These are phyloP conservation scores for Eugnorisma glareosa DNA, from an alignment of 2,888 invertebrate genomes.

Conservation along the genomic window DNA sequence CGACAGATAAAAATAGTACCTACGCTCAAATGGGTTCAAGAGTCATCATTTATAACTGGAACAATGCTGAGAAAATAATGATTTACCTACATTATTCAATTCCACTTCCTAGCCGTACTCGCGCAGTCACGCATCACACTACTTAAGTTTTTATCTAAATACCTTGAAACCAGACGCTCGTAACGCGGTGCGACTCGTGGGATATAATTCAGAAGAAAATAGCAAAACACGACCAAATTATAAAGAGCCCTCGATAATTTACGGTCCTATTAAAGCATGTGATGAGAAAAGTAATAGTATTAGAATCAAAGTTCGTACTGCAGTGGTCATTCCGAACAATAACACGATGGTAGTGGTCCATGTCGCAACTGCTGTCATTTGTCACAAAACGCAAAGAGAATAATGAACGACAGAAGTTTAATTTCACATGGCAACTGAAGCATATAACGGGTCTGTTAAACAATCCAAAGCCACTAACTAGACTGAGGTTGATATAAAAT, in stretches of 20 bases:
- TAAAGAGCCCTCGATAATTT: slow-evolving; percentile 44
- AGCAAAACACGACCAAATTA: slow-evolving; percentile 50
- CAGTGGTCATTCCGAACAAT: slow-evolving; percentile 55
- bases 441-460: neutral
- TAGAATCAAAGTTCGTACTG: slow-evolving; percentile 56
- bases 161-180: slow-evolving; percentile 70
- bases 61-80: slow-evolving; percentile 63
- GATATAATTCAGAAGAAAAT: slow-evolving; percentile 61
- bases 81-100: slow-evolving; percentile 59
- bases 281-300: slow-evolving; percentile 48
- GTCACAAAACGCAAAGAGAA: slow-evolving; percentile 41
- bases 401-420: slow-evolving; percentile 21
- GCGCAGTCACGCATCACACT: slow-evolving; percentile 69
- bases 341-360: slow-evolving; percentile 36
- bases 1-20: slow-evolving; percentile 28
- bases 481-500: neutral
- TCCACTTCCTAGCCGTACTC: slow-evolving; percentile 65
- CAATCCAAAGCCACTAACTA: neutral
- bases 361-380: slow-evolving; percentile 56
- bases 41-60: slow-evolving; percentile 45
- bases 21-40: slow-evolving; percentile 48
- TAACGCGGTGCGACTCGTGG: slow-evolving; percentile 64
- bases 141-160: slow-evolving; percentile 70
- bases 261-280: slow-evolving; percentile 31
- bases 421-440: neutral